These are phyloP conservation scores for Graptemys geographica DNA, from an alignment of 2,797 vertebrate species.

Conservation along the genomic window DNA sequence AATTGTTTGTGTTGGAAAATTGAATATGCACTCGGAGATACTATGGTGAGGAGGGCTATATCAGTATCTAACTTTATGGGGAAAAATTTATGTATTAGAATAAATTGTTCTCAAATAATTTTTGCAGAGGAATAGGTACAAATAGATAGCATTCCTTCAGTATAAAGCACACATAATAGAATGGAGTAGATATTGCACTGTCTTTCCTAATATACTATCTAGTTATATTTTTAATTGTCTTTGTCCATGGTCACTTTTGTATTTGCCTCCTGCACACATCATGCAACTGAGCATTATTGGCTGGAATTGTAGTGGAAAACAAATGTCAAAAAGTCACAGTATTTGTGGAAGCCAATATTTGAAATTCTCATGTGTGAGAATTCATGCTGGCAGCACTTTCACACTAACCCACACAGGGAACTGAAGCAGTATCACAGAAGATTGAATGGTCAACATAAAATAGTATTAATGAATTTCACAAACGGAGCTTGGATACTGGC, in stretches of 20 bases:
- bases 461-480: background rate
- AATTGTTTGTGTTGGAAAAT: background rate
- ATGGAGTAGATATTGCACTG: background rate
- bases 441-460: background rate
- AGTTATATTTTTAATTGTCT: background rate
- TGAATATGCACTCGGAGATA: background rate
- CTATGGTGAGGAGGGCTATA: accelerated
- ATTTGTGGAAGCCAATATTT: background rate
- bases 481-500: background rate
- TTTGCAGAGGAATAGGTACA: background rate
- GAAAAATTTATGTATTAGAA: background rate
- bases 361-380: background rate
- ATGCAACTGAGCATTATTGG: background rate
- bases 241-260: background rate
- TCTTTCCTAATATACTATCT: background rate
- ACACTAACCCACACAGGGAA: background rate
- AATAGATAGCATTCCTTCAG: background rate
- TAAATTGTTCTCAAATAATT: background rate
- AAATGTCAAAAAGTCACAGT: conserved; percentile 3
- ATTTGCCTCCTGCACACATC: background rate
- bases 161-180: background rate
- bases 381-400: background rate
- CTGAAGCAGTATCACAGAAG: background rate
- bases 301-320: background rate
- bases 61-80: background rate